phyloP scores from a whole-genome alignment of 2,888 invertebrate genomes.

The Tenodera sinensis region DNA sequence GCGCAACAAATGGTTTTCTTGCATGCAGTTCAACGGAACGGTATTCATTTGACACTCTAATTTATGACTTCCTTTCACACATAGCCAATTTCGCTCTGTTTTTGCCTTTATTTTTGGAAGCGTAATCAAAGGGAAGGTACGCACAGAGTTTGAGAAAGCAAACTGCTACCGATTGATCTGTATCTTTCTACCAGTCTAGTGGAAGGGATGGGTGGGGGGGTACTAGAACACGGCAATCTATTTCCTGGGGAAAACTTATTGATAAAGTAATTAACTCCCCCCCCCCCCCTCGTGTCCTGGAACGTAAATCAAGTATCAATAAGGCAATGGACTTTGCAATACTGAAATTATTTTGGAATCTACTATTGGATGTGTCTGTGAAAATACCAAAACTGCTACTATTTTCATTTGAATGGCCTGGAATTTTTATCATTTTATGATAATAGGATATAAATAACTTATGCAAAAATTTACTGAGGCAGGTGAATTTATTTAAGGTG shows the following conservation, averaged over 20 bases:
- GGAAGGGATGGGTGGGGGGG: background rate
- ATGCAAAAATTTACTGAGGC: no score
- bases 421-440: no score
- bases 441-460: no score
- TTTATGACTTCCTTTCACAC: constrained; percentile 14
- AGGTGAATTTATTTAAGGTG: no score
- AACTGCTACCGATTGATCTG: constrained; percentile 11
- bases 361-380: no score
- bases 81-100: background rate
- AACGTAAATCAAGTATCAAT: background rate
- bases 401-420: no score
- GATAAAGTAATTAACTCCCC: constrained; percentile 5
- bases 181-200: background rate
- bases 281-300: no score
- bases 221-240: background rate
- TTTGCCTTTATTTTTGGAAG: background rate
- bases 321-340: background rate
- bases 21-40: constrained; percentile 5
- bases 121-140: constrained; percentile 9
- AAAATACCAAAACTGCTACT: no score
- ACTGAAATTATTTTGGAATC: background rate
- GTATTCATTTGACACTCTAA: constrained; percentile 14
- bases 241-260: constrained; percentile 3
- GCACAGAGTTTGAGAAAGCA: background rate
- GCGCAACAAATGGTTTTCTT: constrained; percentile 5